Percentiles rank a stretch among this genome's conserved stretches.
These are phyloP conservation scores for Steinernema hermaphroditum DNA, from an alignment of 2,888 invertebrate genomes.

Conservation along the genomic window DNA sequence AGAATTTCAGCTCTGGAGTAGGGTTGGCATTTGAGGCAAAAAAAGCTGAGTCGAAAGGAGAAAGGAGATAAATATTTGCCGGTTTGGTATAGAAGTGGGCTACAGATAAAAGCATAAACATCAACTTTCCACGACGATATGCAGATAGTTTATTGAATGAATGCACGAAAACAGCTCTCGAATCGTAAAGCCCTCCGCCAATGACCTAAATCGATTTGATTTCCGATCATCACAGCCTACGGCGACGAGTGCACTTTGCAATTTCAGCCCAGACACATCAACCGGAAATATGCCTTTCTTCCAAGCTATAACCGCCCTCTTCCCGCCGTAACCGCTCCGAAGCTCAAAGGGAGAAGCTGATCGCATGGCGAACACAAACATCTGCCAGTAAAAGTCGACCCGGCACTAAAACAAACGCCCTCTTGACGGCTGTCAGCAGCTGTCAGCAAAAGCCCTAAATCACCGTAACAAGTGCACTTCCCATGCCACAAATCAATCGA, in stretches of 20 bases:
- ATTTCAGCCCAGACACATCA: not conserved
- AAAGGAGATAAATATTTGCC: no score
- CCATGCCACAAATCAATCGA: not conserved
- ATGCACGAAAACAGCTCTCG: not conserved
- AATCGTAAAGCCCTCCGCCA: not conserved
- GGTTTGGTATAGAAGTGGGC: no score
- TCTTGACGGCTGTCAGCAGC: not conserved
- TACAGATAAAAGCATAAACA: no score
- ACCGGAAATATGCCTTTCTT: no score
- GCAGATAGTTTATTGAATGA: no score
- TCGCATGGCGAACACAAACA: not conserved
- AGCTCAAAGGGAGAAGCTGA: not conserved
- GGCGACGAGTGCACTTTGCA: not conserved
- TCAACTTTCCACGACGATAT: no score
- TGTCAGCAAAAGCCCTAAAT: not conserved
- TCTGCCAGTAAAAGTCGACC: not conserved
- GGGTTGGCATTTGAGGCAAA: no score
- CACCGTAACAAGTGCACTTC: slow-evolving; percentile 10
- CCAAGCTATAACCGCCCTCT: no score
- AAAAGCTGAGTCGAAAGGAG: no score
- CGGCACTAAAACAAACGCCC: not conserved
- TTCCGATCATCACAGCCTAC: not conserved
- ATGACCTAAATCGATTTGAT: slow-evolving; percentile 2
- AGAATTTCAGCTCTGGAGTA: no score
- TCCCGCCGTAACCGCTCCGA: no score